phyloP scores from a whole-genome alignment of 2,113 vertebrate genomes.

The Morone chrysops region DNA sequence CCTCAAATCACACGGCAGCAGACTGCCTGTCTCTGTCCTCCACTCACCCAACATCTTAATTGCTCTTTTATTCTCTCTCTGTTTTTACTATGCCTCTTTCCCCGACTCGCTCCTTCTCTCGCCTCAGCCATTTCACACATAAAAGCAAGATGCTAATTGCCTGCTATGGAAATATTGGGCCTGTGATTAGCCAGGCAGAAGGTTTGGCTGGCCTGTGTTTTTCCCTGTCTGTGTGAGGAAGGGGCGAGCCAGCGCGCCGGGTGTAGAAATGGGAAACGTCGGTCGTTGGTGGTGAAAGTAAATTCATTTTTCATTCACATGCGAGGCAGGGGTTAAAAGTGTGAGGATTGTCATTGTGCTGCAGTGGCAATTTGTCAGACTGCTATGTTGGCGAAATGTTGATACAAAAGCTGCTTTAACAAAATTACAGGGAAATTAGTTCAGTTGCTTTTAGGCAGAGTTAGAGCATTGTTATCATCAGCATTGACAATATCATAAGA shows the following conservation, averaged over 20 bases:
- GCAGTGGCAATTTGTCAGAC: slow-evolving; percentile 65
- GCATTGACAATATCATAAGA: slow-evolving; percentile 22
- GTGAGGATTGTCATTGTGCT: slow-evolving; percentile 59
- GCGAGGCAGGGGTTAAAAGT: slow-evolving; percentile 52
- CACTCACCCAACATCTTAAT: slow-evolving; percentile 84
- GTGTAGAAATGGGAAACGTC: slow-evolving; percentile 46
- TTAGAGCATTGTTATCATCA: slow-evolving; percentile 32
- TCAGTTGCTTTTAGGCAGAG: slow-evolving; percentile 51
- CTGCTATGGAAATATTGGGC: slow-evolving; percentile 82
- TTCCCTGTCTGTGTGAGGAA: slow-evolving; percentile 56
- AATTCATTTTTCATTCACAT: slow-evolving; percentile 58
- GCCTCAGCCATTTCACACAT: slow-evolving; percentile 77
- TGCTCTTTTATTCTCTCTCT: slow-evolving; percentile 82
- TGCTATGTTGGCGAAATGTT: slow-evolving; percentile 55
- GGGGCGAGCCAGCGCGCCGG: slow-evolving; percentile 42
- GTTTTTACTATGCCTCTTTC: slow-evolving; percentile 74
- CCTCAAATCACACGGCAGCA: slow-evolving; percentile 82
- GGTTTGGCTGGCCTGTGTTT: slow-evolving; percentile 70
- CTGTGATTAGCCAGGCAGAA: slow-evolving; percentile 78
- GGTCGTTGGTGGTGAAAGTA: slow-evolving; percentile 28
- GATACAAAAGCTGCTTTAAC: slow-evolving; percentile 63
- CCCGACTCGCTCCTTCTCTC: slow-evolving; percentile 65
- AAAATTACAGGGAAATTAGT: slow-evolving; percentile 70
- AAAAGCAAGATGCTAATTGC: slow-evolving; percentile 83
- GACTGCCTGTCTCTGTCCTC: slow-evolving; percentile 81